Evolutionary conservation across 2,113 vertebrate genomes (phyloP).

Genomic region (Ammodytes marinus): DNA sequence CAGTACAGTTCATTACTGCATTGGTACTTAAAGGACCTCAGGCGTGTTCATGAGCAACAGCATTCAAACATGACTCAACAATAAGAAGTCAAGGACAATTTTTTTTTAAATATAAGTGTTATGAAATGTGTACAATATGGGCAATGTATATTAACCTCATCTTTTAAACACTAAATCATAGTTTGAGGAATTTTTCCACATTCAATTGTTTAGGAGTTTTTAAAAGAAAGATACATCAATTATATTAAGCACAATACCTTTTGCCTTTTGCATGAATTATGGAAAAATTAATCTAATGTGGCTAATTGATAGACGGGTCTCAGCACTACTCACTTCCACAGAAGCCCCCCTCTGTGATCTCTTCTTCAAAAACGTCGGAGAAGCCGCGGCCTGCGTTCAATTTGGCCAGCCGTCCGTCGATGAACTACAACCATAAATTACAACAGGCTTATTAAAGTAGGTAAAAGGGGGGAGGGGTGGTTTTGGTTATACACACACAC

Average conservation of each 20-base stretch:
- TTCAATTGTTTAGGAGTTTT: neutral
- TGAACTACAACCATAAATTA: constrained; percentile 92
- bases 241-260: neutral
- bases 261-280: constrained; percentile 36
- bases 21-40: neutral
- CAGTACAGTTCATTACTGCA: neutral
- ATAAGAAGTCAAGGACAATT: neutral
- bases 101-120: neutral
- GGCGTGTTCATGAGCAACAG: neutral
- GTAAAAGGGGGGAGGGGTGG: constrained; percentile 10
- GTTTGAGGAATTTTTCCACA: neutral
- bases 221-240: neutral
- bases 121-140: neutral
- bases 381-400: constrained; percentile 96
- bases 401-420: constrained; percentile 96
- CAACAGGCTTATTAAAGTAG: constrained; percentile 81
- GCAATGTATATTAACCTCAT: too few relatives aligned
- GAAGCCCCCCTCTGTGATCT: constrained; percentile 96
- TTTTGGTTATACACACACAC: neutral
- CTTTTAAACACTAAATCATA: neutral
- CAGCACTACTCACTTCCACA: constrained; percentile 90
- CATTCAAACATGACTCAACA: neutral
- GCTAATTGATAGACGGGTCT: constrained; percentile 65
- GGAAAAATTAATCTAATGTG: constrained; percentile 51
- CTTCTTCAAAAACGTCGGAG: constrained; percentile 96